These are phyloP conservation scores for Mohoua ochrocephala DNA, from an alignment of 2,113 vertebrate species.

Conservation along the genomic window DNA sequence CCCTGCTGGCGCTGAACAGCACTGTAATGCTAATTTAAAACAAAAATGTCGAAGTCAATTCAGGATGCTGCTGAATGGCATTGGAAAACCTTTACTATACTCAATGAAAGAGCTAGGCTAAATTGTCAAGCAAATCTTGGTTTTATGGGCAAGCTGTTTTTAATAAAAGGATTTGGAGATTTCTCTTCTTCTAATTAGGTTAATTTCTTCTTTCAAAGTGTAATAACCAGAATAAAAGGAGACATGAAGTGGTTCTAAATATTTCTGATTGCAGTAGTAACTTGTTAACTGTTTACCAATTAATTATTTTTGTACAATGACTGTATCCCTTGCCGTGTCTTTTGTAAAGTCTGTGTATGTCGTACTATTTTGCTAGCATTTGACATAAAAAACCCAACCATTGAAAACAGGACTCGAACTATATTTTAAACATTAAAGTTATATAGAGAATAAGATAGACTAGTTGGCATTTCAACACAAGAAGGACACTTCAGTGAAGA, in stretches of 20 bases:
- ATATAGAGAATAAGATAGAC: constrained; percentile 13
- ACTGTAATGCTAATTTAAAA: not conserved
- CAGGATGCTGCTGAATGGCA: not conserved
- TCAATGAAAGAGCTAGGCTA: not conserved
- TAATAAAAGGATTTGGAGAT: not conserved
- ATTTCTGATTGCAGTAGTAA: constrained; percentile 33
- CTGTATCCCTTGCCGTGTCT: not conserved
- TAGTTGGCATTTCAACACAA: constrained; percentile 23
- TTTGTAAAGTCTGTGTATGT: constrained; percentile 15
- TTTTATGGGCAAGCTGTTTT: not conserved
- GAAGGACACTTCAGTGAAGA: constrained; percentile 1
- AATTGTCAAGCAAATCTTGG: not conserved
- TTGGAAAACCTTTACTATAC: not conserved
- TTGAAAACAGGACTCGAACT: constrained; percentile 39
- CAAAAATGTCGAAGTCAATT: not conserved
- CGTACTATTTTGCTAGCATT: constrained; percentile 8
- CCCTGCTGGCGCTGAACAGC: not conserved
- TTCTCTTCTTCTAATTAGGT: constrained; percentile 20
- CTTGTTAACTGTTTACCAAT: constrained; percentile 30
- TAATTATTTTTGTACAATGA: constrained; percentile 8
- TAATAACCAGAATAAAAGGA: not conserved
- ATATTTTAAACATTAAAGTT: constrained; percentile 22
- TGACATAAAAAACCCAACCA: constrained; percentile 7
- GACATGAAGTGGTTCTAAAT: constrained; percentile 11
- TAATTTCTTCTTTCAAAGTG: constrained; percentile 30